Evolutionary conservation across 2,888 invertebrate species (phyloP), one percentile per base, ranked within the genome.

Genomic region (Aphodius sticticus): DNA sequence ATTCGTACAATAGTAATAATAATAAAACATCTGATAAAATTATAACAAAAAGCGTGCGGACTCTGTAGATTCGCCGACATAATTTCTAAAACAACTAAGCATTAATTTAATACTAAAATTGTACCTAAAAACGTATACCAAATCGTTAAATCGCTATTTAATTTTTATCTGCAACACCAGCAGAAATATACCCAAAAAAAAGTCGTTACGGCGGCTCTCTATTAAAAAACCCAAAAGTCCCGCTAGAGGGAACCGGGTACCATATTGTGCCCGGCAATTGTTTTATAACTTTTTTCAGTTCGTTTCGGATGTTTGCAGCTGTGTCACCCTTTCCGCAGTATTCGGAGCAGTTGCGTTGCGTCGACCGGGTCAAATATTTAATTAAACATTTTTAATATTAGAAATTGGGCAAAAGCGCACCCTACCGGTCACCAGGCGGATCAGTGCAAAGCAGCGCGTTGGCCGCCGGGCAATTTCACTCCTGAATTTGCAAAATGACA

Each of bases 321-420:
- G 53, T 53, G 53, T 9, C 53, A 12, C 53, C 12, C 53, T 7
- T 7, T 53, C 53, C 53, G 6, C 53, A 53, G 53, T 53, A 53
- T 53, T 53, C 12, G 53, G 53, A 12, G 53, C 53, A 53, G 53
- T 53, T 53, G 53, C 53, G 53, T 53, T 53, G 53, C 53, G 53
- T 5, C 53, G 53, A 53, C 53, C 9, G 53, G 53, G 53, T 53
- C 53, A 53, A 53, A 53, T 53, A 53, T 53, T 53, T 53, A 53
- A 53, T 53, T 53, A 53, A 53, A 53, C 53, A 53, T 53, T 53
- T 53, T 53, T 53, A 53, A 53, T 53, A 53, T 53, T 53, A 53
- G 53, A 53, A 53, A 53, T 53, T 53, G 53, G 53, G 9, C 53
- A 53, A 53, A 53, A 53, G 53, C 53, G 7, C 53, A 53, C 53